Evolutionary conservation across 2,113 vertebrate species (phyloP), one percentile per base, ranked within the genome.

Genomic region (Neogobius melanostomus): DNA sequence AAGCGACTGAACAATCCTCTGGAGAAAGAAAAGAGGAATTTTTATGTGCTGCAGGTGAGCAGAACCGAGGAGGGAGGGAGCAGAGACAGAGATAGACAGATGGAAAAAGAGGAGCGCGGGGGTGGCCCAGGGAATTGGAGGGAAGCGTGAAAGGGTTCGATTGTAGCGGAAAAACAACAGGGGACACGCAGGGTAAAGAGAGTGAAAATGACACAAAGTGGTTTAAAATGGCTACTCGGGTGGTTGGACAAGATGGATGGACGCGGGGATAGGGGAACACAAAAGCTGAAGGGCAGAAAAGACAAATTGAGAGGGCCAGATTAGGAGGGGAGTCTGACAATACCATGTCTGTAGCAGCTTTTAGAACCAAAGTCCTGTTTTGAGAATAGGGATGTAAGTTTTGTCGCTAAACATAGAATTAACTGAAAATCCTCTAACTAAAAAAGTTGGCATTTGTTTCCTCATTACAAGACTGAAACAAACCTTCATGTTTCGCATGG

Each of bases 41-140:
- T 94, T 93, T 93, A 93, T 94, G 92, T 94, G 91, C 92, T 93
- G 92, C 92, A 93, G 92, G 93, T 93, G 93, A 94, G 89, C 87
- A 82, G 85, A 88, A 80, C 84, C 82, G 77, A 85, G 76, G 76
- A 82, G 83, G 88, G 81, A 67, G 76, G 86, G 83, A 78, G 21
- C 65, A 85, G 78, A 78, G 54, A 66, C 64, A 66, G 73, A 83
- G 77, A 82, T 21, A 81, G 86, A 86, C 81, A 87, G 84, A 89
- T 89, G 84, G 84, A 87, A 87, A 86, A 86, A 85, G 84, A 81
- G 64, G 76, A 72, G 79, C 79, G 86, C 79, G 89, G 87, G 85
- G 85, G 88, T 84, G 85, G 88, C 80, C 68, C 44, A 80, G 85
- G 87, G 83, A 88, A 88, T 89, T 88, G 73, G 68, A 82, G 81